Evolutionary conservation across 2,797 vertebrate species (phyloP), one percentile per base, ranked within the genome.

Genomic region (Megaceryle alcyon): DNA sequence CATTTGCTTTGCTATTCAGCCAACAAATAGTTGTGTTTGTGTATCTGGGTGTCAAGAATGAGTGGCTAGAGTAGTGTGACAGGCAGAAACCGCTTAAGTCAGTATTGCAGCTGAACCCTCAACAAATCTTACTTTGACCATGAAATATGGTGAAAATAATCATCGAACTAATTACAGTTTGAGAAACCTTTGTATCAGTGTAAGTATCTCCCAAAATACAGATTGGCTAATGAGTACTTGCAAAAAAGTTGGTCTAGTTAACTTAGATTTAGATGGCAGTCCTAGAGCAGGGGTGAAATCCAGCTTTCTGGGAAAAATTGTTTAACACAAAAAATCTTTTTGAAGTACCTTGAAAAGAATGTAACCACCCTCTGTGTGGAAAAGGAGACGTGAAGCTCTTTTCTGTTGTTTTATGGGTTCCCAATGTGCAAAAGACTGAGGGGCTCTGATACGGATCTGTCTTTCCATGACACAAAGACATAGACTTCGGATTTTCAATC

Each of bases 21-120:
- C 75, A 93, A 53, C 48, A 76, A 65, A 60, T 44, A 81, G 77
- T 71, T 68, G 28, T 56, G 72, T 93, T 93, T 77, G 11, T 48
- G 2, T 72, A 86, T 51, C 33, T 59, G 25, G 4, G 7, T 92
- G 59, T 94, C 54, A 37, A 37, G 43, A 79, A 48, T 11, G 31
- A 66, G 51, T 21, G 12, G 48, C 64, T 83, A 19, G 78, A 94
- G 78, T 64, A 70, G 41, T 10, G 54, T 75, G 70, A 86, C 35
- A 82, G 70, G 35, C 86, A 93, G 54, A 92, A 96, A 78, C 33
- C 1, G 2, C 22, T 31, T 61, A 53, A 51, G 48, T 79, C 33
- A 61, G 29, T 75, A 56, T 28, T 68, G 54, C 61, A 54, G 41
- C 37, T 91, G 54, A 94, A 91, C 87, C 37, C 29, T 91, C 71